phyloP scores from a whole-genome alignment of 2,113 vertebrate genomes.

The Plectropomus leopardus region DNA sequence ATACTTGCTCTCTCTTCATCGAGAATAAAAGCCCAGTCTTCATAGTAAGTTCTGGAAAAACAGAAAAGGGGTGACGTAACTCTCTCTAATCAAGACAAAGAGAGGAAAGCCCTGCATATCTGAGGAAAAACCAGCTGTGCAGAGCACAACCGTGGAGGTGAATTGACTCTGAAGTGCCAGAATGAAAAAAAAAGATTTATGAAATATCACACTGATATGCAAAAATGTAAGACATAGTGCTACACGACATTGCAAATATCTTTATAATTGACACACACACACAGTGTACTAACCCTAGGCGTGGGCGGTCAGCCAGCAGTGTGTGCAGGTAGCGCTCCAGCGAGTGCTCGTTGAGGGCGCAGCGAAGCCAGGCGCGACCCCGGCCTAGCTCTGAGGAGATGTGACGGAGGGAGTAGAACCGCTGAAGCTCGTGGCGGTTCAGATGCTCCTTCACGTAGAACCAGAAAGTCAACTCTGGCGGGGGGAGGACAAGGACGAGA shows the following conservation, averaged over 20 bases:
- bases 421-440: constrained; percentile 94
- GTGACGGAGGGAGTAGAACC: constrained; percentile 92
- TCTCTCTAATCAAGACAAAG: background rate
- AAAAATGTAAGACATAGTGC: background rate
- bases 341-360: constrained; percentile 96
- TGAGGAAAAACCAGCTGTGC: background rate
- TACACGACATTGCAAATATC: background rate
- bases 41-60: constrained; percentile 91
- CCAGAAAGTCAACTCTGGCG: constrained; percentile 95
- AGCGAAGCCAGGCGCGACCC: constrained; percentile 96
- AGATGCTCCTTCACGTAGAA: constrained; percentile 96
- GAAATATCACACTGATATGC: background rate
- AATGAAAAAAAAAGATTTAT: background rate
- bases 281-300: constrained; percentile 87
- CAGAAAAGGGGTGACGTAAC: background rate
- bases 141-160: background rate
- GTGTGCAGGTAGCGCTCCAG: constrained; percentile 95
- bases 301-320: constrained; percentile 90
- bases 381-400: constrained; percentile 92
- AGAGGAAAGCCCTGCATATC: background rate
- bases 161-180: background rate
- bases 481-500: background rate
- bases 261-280: background rate
- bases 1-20: constrained; percentile 98
- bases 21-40: constrained; percentile 97